Base-by-base conservation (phyloP, 1,140 invertebrate genomes). In the Papilio dardanus region DNA sequence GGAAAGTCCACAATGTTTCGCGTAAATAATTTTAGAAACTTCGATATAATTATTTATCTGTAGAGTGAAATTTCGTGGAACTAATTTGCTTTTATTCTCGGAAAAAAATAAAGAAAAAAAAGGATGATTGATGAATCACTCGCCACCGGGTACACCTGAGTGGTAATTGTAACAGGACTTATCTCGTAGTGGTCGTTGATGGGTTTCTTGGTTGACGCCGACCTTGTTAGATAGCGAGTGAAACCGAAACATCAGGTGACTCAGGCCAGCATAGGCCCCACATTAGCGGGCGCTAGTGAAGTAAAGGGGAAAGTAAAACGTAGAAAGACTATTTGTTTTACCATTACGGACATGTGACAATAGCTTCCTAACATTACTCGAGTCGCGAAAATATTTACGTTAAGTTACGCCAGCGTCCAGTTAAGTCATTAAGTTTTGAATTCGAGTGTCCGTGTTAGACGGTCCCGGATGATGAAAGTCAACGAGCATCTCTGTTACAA, bases 251-350 rank as follows among this genome's bases (percentile, higher is more conserved):
- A 83, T 76, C 84, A 89, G 79, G 74, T 90, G 87, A 87, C 83
- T 92, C 87, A 90, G 84, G 79, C 77, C 79, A 83, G 83, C 87
- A 85, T 86, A 83, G 85, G 82, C 79, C 79, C 81, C 66, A 82
- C 81, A 89, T 92, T 90, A 91, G 88, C 88, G 85, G 79, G 79
- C 86, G 79, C 75, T 74, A 89, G 85, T 83, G 79, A 86, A 90
- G 83, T 90, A 92, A 88, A 91, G 89, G 90, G 87, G 90, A 92
- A 92, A 92, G 89, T 91, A 85, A 89, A 88, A 81, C 71, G 42
- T 35, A 50, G 2, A 33, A 58, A 12, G 14, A 46, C 80, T 92
- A 86, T 90, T 92, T 91, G 90, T 88, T 90, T 90, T 88, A 88
- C 88, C 82, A 88, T 86, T 88, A 85, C 80, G 80, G 74, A 54